Percentiles rank a stretch among this genome's conserved stretches.
Evolutionary conservation across 2,797 vertebrate genomes (phyloP).

Genomic region (Amphiprion clarkii): DNA sequence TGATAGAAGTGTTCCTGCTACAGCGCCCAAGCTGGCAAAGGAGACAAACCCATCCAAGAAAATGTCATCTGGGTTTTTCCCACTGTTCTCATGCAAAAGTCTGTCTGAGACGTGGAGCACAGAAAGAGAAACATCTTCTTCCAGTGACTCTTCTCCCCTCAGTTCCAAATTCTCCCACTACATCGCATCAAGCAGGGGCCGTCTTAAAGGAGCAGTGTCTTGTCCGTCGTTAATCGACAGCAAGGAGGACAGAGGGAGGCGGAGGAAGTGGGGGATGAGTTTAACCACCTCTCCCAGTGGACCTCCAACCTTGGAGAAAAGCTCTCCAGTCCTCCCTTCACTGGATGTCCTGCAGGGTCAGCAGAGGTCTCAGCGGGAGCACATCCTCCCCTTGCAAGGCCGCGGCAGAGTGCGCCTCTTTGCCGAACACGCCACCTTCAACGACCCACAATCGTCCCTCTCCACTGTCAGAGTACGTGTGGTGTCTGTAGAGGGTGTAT

Average conservation of each 20-base stretch:
- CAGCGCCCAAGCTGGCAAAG: conserved; percentile 38
- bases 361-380: conserved; percentile 72
- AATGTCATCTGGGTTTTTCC: conserved; percentile 41
- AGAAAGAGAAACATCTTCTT: conserved; percentile 73
- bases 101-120: conserved; percentile 60
- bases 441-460: conserved; percentile 8
- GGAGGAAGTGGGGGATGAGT: conserved; percentile 11
- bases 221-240: conserved; percentile 54
- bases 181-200: conserved; percentile 27
- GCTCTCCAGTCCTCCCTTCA: conserved; percentile 57
- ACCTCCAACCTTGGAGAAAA: conserved; percentile 24
- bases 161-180: conserved; percentile 49
- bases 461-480: conserved; percentile 74
- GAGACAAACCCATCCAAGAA: conserved; percentile 47
- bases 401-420: conserved; percentile 73
- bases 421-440: conserved; percentile 57
- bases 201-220: conserved; percentile 54
- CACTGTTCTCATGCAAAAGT: conserved; percentile 52
- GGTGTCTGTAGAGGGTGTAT: conserved; percentile 77
- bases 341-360: conserved; percentile 77
- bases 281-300: conserved; percentile 32
- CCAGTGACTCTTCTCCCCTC: conserved; percentile 73
- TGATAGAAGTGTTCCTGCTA: conserved; percentile 55
- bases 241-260: conserved; percentile 25
- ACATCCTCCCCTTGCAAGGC: conserved; percentile 73